Base-by-base conservation (phyloP, 2,888 invertebrate genomes). In the Escarpia spicata region DNA sequence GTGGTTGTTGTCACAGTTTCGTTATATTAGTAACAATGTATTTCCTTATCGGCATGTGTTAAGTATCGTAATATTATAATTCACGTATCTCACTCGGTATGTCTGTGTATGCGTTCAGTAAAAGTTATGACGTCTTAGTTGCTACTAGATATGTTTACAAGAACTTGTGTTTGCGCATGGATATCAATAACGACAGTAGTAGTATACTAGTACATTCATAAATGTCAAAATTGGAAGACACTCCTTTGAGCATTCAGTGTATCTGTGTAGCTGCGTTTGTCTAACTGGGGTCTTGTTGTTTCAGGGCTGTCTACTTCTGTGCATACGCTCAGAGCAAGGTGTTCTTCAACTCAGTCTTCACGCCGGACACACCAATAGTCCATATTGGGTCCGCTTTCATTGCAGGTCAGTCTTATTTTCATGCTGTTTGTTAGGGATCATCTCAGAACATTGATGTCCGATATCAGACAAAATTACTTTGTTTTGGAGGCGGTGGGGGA, bases 221-320 rank as follows among this genome's bases (percentile, higher is more conserved):
- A 6, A n/a, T 26, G 75, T 75, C n/a, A n/a, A 26, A 6, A 75
- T n/a, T 26, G n/a, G 19, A 19, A 75, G 3, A 75, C 26, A 26
- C 75, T 75, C 37, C 37, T 37, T 37, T 75, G 75, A 75, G 19
- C 26, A 75, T 75, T 19, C 15, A 31, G 19, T 19, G 91, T n/a
- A 91, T 91, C 15, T 6, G 8, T 43, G 43, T 91, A 91, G 6
- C 6, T 93, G 9, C 44, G 19, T 93, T 92, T 91, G 19, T 75
- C 75, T 91, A 91, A 43, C 31, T 31, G 44, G 19, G 52, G 92
- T 92, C 91, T 93, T 92, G 93, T 92, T 93, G 92, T 92, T 93
- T 19, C 95, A 97, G 99, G 95, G 99, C 99, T 93, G 98, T 99
- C 95, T 99, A 99, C 97, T 99, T 99, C 97, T 99, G 98, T 97